Percentiles rank a stretch among this genome's conserved stretches.
Conservation (phyloP, 2,888 invertebrate genomes). For the Therioaphis trifolii region DNA sequence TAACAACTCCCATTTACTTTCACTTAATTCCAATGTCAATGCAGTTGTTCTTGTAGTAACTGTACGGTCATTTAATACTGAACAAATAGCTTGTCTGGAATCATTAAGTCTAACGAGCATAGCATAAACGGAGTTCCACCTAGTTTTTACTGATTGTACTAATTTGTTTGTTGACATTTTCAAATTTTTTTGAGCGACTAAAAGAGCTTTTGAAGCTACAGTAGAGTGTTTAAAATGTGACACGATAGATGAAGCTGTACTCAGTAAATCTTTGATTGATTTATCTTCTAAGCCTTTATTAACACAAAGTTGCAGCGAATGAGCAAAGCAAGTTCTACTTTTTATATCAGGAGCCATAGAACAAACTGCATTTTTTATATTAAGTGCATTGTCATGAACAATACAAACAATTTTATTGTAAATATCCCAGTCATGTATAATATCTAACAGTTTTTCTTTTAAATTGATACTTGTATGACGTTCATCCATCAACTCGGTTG, state of each 20-base stretch:
- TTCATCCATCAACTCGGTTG: slow-evolving; percentile 4
- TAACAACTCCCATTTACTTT: slow-evolving; percentile 35
- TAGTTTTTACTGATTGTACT: slow-evolving; percentile 21
- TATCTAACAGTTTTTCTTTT: slow-evolving; percentile 2
- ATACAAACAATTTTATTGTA: neutral
- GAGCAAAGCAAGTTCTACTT: neutral
- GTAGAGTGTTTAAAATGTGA: slow-evolving; percentile 23
- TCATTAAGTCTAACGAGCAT: slow-evolving; percentile 13
- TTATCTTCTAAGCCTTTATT: slow-evolving; percentile 20
- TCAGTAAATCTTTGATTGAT: neutral
- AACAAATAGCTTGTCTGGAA: slow-evolving; percentile 11
- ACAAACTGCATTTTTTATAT: slow-evolving; percentile 6
- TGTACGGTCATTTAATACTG: slow-evolving; percentile 18
- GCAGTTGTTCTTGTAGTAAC: slow-evolving; percentile 19
- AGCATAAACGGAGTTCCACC: slow-evolving; percentile 22
- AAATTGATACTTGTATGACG: slow-evolving; percentile 6
- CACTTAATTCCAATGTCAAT: slow-evolving; percentile 16
- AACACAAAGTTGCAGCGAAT: slow-evolving; percentile 16
- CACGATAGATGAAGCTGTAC: neutral
- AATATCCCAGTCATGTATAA: neutral
- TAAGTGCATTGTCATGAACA: slow-evolving; percentile 5
- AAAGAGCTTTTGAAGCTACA: neutral
- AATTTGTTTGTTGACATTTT: slow-evolving; percentile 31
- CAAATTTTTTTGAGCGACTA: neutral
- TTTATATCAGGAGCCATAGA: neutral